Base-by-base conservation (phyloP, 2,113 vertebrate species). In the Chloropsis hardwickii region DNA sequence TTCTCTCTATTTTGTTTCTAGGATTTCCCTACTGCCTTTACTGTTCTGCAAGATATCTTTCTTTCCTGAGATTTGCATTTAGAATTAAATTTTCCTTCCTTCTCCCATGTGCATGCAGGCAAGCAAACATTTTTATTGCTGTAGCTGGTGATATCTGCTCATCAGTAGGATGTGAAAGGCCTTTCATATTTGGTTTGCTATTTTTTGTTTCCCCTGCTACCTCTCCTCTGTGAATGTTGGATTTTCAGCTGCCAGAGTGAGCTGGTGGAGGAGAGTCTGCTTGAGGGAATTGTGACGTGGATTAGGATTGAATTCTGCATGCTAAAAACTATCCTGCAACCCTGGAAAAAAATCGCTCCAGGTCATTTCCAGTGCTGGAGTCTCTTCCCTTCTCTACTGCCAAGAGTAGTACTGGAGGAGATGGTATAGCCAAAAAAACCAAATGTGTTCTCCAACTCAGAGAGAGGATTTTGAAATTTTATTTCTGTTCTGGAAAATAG, bases 121-220 rank as follows among this genome's bases (percentile, higher is more conserved):
- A 87, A 81, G 81, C 92, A 95, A 95, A 89, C 31, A 58, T 62
- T 89, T 94, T 95, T 95, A 94, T 96, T 95, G 77, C 86, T 85
- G 1, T 81, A 51, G 84, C 70, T 92, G 64, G 21, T 88, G 73
- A 23, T 87, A 86, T 39, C 86, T 92, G 48, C 72, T 91, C 62
- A 78, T 92, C 90, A 80, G 74, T 29, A 62, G 78, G 66, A 89
- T 83, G 65, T 65, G 62, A 92, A 95, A 94, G 58, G 56, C 62
- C 48, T 58, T 64, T 74, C 48, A 29, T 94, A 44, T 95, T 95
- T 96, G 78, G 16, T 74, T 82, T 91, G 84, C 74, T 93, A 58
- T 90, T 88, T 89, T 90, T 92, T 66, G 37, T 77, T 90, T 71
- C 76, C 92, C 77, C 17, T 79, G 81, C 6, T 88, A 60, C 67